phyloP scores from a whole-genome alignment of 2,888 invertebrate genomes.

The Seira musarum region DNA sequence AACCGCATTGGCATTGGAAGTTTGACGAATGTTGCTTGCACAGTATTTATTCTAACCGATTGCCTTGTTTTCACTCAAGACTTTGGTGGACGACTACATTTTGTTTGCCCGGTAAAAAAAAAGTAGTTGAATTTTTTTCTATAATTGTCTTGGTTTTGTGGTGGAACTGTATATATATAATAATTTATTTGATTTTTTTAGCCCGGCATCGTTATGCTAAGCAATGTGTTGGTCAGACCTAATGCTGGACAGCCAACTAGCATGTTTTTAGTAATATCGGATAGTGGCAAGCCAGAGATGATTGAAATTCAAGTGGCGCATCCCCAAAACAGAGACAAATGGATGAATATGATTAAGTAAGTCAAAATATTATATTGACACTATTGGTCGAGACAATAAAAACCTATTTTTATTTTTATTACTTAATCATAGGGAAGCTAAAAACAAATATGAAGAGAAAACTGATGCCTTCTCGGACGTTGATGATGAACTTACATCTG shows the following conservation, averaged over 20 bases:
- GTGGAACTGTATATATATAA: background rate
- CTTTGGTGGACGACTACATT: constrained; percentile 64
- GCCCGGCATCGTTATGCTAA: constrained; percentile 94
- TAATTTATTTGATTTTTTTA: constrained; percentile 72
- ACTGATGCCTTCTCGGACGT: constrained; percentile 66
- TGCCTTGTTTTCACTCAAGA: constrained; percentile 68
- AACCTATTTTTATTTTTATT: constrained; percentile 5
- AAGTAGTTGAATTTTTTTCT: background rate
- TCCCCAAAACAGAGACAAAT: constrained; percentile 90
- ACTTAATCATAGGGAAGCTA: constrained; percentile 58
- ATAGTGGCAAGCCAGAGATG: constrained; percentile 95
- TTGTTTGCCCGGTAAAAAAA: constrained; percentile 68
- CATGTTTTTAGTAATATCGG: constrained; percentile 92
- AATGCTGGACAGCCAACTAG: constrained; percentile 90
- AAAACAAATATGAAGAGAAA: constrained; percentile 65
- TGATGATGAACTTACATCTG: constrained; percentile 66
- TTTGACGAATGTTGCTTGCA: constrained; percentile 62
- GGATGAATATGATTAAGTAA: constrained; percentile 90
- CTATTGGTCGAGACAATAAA: constrained; percentile 13
- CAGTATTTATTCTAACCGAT: constrained; percentile 68
- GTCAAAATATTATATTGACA: constrained; percentile 11
- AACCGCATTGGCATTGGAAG: constrained; percentile 60
- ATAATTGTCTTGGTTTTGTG: too few relatives aligned
- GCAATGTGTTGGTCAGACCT: constrained; percentile 92
- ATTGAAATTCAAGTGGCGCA: constrained; percentile 91